These are phyloP conservation scores for Hoplodrina ambigua DNA, from an alignment of 2,888 invertebrate species.

Conservation along the genomic window DNA sequence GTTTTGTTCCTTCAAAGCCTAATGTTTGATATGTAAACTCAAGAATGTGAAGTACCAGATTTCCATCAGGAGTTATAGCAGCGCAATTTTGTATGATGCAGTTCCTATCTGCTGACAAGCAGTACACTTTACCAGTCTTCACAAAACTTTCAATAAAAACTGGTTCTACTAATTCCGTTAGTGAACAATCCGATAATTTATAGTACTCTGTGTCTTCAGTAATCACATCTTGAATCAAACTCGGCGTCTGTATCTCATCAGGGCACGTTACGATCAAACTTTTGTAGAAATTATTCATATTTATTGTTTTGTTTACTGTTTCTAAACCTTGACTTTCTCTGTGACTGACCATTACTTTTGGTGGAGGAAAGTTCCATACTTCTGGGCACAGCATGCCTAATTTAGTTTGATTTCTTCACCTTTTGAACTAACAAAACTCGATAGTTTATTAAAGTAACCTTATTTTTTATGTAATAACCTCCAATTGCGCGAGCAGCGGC, in stretches of 20 bases:
- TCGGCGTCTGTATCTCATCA: slow-evolving; percentile 79
- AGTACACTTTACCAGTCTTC: slow-evolving; percentile 78
- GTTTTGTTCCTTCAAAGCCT: slow-evolving; percentile 82
- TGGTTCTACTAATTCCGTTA: slow-evolving; percentile 78
- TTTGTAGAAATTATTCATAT: slow-evolving; percentile 81
- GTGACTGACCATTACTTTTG: slow-evolving; percentile 75
- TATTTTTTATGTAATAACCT: not conserved
- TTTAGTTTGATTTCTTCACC: not conserved
- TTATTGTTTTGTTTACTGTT: slow-evolving; percentile 67
- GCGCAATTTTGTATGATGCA: slow-evolving; percentile 82
- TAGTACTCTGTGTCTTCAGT: slow-evolving; percentile 83
- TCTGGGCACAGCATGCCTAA: slow-evolving; percentile 85
- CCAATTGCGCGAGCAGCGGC: not conserved
- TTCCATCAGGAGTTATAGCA: slow-evolving; percentile 81
- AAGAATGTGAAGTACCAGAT: slow-evolving; percentile 76
- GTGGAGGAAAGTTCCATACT: slow-evolving; percentile 80
- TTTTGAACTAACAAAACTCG: not conserved
- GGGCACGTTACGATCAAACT: slow-evolving; percentile 83
- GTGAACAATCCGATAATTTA: slow-evolving; percentile 72
- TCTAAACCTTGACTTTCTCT: slow-evolving; percentile 71
- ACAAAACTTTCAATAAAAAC: slow-evolving; percentile 82
- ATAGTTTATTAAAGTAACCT: not conserved
- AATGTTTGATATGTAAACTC: slow-evolving; percentile 82
- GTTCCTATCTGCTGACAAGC: slow-evolving; percentile 76
- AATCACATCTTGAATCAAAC: slow-evolving; percentile 73